Conservation (phyloP, 2,888 invertebrate genomes). For the Muschampia plurimacula region DNA sequence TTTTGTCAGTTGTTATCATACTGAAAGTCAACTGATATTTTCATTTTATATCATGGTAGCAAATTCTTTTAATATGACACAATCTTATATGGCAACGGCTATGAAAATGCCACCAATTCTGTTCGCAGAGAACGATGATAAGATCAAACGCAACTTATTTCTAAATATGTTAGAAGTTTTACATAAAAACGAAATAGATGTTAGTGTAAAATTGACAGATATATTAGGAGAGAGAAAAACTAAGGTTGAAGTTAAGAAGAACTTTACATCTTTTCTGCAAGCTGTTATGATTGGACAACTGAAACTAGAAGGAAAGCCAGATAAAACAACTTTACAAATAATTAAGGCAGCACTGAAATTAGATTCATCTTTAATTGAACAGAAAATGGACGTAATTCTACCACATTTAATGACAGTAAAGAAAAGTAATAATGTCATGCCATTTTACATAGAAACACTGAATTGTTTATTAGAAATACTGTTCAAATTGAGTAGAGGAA, state of each 20-base stretch:
- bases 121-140: constrained; percentile 63
- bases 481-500: constrained; percentile 76
- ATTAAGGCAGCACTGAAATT: constrained; percentile 70
- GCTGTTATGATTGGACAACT: constrained; percentile 68
- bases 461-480: constrained; percentile 72
- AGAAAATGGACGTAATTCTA: constrained; percentile 66
- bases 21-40: constrained; percentile 72
- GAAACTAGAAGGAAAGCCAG: constrained; percentile 70
- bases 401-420: constrained; percentile 71
- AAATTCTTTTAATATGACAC: constrained; percentile 66
- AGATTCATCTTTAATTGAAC: constrained; percentile 75
- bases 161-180: constrained; percentile 69
- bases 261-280: constrained; percentile 70
- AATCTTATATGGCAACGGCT: constrained; percentile 68
- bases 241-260: constrained; percentile 74
- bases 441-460: constrained; percentile 67
- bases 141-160: constrained; percentile 69
- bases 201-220: constrained; percentile 69
- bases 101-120: constrained; percentile 62
- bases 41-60: constrained; percentile 73
- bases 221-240: constrained; percentile 70
- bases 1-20: constrained; percentile 69
- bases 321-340: constrained; percentile 68
- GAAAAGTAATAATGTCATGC: constrained; percentile 59
- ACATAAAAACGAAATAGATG: constrained; percentile 70